Base-by-base conservation (phyloP, 2,113 vertebrate genomes). In the Fregata magnificens region DNA sequence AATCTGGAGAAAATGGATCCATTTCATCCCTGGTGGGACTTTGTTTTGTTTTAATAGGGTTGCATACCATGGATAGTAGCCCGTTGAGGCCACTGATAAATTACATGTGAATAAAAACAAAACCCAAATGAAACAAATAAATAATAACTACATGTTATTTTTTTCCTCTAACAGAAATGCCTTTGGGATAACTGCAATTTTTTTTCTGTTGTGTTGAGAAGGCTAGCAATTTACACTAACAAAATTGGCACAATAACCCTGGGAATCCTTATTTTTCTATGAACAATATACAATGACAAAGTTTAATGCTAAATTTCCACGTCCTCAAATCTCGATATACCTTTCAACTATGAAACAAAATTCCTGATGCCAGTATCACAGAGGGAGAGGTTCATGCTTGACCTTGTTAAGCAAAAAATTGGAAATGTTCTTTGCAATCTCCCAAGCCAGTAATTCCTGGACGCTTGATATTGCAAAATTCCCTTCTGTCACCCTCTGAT, bases 1-100 rank as follows among this genome's bases (percentile, higher is more conserved):
- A 63, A 94, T 95, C 42, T 94, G 82, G 71, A 88, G 72, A 89
- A 97, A 94, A 90, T 56, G 42, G 66, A 92, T 91, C 65, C 81
- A 82, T 82, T 91, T 88, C 40, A 80, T 77, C 73, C 65, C 91
- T 58, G 7, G 11, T 88, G 89, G 67, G 93, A 90, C 79, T 76
- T 72, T 52, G 63, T 80, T 97, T 73, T 87, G 29, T 82, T 96
- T 95, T 92, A 83, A 82, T 38, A 88, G 61, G 20, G 56, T 69
- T 93, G 53, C 70, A 94, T 95, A 76, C 80, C 73, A 84, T 49
- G 81, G 94, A 95, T 49, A 62, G 40, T 42, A 90, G 91, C 90
- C 83, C 82, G 40, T 0, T 79, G 91, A 94, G 80, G 52, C 71
- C 81, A 77, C 70, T 8, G 13, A 95, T 70, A 95, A 88, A 97